Conservation (phyloP, 1,140 invertebrate species). For the Penaeus vannamei region DNA sequence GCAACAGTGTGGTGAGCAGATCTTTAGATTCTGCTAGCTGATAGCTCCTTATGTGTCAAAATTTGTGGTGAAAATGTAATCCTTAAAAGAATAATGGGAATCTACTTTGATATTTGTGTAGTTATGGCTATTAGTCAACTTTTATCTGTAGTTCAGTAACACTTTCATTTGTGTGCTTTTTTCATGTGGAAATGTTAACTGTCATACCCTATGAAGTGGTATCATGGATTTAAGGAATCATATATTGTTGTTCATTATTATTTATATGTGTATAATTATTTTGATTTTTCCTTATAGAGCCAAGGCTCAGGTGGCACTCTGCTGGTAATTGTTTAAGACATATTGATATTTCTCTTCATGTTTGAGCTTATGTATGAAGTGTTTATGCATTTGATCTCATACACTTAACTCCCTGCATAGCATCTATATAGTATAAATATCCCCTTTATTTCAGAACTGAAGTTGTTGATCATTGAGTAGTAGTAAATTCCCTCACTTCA, state of each 20-base stretch:
- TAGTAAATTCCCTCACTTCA: slow-evolving; percentile 49
- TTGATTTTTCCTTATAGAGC: slow-evolving; percentile 12
- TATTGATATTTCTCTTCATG: slow-evolving; percentile 34
- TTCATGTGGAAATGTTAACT: too few relatives aligned
- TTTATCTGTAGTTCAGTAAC: too few relatives aligned
- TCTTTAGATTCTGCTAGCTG: slow-evolving; percentile 6
- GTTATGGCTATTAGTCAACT: too few relatives aligned
- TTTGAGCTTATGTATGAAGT: slow-evolving; percentile 52
- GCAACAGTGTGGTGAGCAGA: neutral
- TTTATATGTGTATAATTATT: slow-evolving; percentile 9
- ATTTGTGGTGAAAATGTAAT: too few relatives aligned
- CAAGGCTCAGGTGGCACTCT: slow-evolving; percentile 42
- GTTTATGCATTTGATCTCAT: slow-evolving; percentile 47
- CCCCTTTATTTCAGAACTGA: slow-evolving; percentile 20
- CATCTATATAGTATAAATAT: slow-evolving; percentile 5
- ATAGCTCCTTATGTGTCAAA: too few relatives aligned
- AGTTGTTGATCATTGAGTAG: slow-evolving; percentile 6
- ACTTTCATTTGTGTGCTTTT: too few relatives aligned
- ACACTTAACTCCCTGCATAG: neutral
- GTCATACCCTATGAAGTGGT: too few relatives aligned
- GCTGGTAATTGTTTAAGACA: slow-evolving; percentile 38
- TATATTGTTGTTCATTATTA: too few relatives aligned
- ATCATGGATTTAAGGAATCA: slow-evolving; percentile 3
- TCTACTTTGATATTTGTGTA: too few relatives aligned
- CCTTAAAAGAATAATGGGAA: too few relatives aligned